Evolutionary conservation across 2,113 vertebrate species (phyloP).

Genomic region (Embiotoca jacksoni): DNA sequence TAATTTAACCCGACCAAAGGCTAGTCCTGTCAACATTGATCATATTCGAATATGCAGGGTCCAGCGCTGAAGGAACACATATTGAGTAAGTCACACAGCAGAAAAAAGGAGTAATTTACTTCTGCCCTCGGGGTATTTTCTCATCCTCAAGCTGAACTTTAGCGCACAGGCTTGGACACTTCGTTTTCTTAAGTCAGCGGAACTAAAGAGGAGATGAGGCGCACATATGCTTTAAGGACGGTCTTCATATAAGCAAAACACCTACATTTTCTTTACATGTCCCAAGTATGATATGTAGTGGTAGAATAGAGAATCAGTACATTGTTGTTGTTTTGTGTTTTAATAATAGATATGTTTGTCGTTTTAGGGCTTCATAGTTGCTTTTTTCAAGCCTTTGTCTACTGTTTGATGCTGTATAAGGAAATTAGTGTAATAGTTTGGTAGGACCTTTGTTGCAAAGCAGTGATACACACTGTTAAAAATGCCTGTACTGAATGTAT

Average conservation of each 20-base stretch:
- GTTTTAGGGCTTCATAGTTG: too few species aligned
- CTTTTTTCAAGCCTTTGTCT: too few species aligned
- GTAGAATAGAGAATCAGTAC: too few species aligned
- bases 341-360: too few species aligned
- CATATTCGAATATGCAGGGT: slow-evolving; percentile 55
- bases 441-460: too few species aligned
- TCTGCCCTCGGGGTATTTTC: slow-evolving; percentile 11
- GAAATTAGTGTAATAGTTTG: too few species aligned
- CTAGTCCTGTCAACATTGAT: slow-evolving; percentile 68
- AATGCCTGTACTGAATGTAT: too few species aligned
- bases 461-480: too few species aligned
- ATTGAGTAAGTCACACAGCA: slow-evolving; percentile 43
- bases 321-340: too few species aligned
- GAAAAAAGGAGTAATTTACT: slow-evolving; percentile 17
- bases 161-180: background rate
- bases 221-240: background rate
- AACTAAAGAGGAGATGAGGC: slow-evolving; percentile 3
- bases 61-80: slow-evolving; percentile 23
- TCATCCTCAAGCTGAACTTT: slow-evolving; percentile 13
- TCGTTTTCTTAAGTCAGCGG: background rate
- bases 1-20: slow-evolving; percentile 63
- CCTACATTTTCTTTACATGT: too few species aligned
- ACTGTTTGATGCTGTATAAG: too few species aligned
- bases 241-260: background rate
- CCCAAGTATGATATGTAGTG: too few species aligned